Conservation (phyloP, 2,888 invertebrate species). For the Idaea aversata region DNA sequence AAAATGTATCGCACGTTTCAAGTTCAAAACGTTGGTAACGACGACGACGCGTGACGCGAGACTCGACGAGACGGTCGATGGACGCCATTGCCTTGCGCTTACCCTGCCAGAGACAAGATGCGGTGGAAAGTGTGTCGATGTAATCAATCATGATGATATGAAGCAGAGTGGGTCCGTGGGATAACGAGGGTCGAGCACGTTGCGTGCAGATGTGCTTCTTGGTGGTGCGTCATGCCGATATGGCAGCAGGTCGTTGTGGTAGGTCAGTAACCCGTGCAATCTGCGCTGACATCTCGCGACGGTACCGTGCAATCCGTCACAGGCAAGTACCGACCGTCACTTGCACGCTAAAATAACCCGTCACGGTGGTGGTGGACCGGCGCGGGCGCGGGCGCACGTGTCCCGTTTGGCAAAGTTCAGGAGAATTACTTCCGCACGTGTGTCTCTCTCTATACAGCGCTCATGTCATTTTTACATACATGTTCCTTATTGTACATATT, state of each 20-base stretch:
- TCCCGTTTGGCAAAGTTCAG: conserved; percentile 15
- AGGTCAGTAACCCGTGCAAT: conserved; percentile 22
- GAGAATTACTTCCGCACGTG: conserved; percentile 4
- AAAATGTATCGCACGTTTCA: conserved; percentile 19
- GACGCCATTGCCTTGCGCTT: too few relatives aligned
- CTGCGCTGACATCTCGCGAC: conserved; percentile 3
- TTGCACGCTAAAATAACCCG: conserved; percentile 3
- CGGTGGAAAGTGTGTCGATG: conserved; percentile 5
- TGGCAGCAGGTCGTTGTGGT: conserved; percentile 17
- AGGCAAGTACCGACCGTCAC: conserved; percentile 3
- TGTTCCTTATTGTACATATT: background rate
- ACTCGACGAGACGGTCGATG: too few relatives aligned
- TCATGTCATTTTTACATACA: background rate
- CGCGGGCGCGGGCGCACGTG: conserved; percentile 5
- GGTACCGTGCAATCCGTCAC: conserved; percentile 15
- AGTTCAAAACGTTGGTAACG: conserved; percentile 16
- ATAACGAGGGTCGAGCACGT: conserved; percentile 9
- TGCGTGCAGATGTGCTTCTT: conserved; percentile 4
- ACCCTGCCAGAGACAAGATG: background rate
- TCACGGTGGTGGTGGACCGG: background rate
- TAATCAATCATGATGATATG: conserved; percentile 9
- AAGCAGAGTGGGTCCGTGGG: conserved; percentile 20
- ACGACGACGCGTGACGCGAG: background rate
- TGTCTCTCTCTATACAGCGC: background rate
- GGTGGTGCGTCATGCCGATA: conserved; percentile 8